Conservation (phyloP, 2,888 invertebrate genomes). For the Penaeus monodon region DNA sequence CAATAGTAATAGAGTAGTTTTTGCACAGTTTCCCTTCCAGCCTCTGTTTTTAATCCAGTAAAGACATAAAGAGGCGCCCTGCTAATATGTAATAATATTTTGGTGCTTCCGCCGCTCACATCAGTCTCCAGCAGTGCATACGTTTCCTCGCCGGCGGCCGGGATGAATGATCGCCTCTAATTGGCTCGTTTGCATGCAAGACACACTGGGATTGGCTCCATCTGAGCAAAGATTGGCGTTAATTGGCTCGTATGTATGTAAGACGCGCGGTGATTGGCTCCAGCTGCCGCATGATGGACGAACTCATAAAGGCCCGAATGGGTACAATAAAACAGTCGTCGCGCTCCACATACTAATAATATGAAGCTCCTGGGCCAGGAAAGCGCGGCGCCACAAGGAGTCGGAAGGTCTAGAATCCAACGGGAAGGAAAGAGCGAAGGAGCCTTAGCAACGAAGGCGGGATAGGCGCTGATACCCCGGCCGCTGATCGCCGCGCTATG, state of each 20-base stretch:
- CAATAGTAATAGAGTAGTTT: too few species aligned
- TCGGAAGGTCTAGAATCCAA: neutral
- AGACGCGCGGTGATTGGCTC: conserved; percentile 57
- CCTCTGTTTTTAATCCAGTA: too few species aligned
- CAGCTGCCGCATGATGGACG: conserved; percentile 58
- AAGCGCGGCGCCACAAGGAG: neutral
- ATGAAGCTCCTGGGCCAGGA: neutral
- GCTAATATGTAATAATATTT: neutral
- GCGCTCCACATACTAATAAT: conserved; percentile 55
- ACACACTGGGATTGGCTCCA: conserved; percentile 41
- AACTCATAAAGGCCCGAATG: conserved; percentile 56
- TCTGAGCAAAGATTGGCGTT: conserved; percentile 55
- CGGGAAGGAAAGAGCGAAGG: neutral
- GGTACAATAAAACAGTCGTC: conserved; percentile 58
- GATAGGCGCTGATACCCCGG: neutral
- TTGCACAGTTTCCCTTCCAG: too few species aligned
- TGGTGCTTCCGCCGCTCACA: neutral
- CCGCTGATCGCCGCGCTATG: conserved; percentile 10
- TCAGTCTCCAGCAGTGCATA: conserved; percentile 28
- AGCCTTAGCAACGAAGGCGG: neutral
- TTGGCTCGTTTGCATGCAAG: conserved; percentile 42
- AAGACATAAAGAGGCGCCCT: neutral
- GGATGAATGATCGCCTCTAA: conserved; percentile 44
- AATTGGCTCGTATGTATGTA: conserved; percentile 63
- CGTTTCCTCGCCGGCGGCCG: conserved; percentile 3